Evolutionary conservation across 2,888 invertebrate species (phyloP).

Genomic region (Ceratothoa steindachneri): DNA sequence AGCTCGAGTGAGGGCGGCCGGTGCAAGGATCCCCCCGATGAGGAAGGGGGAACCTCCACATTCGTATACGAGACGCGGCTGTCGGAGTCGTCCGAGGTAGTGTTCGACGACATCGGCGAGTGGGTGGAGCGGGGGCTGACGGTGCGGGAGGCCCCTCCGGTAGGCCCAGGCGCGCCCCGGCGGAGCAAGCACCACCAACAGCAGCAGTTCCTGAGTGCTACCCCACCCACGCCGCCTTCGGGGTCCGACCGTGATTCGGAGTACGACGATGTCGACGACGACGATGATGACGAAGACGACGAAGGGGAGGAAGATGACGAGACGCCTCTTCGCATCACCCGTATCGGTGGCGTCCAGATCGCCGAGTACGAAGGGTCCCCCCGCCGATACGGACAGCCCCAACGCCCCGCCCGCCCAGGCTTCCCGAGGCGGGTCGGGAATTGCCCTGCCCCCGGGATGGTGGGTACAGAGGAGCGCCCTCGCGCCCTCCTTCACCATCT

Average conservation of each 20-base stretch:
- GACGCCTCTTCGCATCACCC: constrained; percentile 50
- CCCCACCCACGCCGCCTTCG: constrained; percentile 40
- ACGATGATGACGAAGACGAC: constrained; percentile 2
- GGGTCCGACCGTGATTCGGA: constrained; percentile 44
- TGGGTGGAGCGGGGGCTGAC: constrained; percentile 70
- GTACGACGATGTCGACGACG: neutral
- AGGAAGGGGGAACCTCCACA: constrained; percentile 28
- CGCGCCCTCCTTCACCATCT: neutral
- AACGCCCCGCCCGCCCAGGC: constrained; percentile 41
- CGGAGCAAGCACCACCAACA: neutral
- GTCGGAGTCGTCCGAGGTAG: constrained; percentile 63
- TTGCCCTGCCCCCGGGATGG: neutral
- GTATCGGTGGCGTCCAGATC: constrained; percentile 81
- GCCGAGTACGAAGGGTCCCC: constrained; percentile 90
- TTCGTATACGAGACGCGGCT: constrained; percentile 66
- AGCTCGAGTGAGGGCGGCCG: constrained; percentile 32
- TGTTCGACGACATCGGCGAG: constrained; percentile 80
- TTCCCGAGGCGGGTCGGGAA: constrained; percentile 39
- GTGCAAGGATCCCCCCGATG: constrained; percentile 19
- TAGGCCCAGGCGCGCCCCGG: constrained; percentile 37
- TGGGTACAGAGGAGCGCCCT: neutral
- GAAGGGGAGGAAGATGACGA: constrained; percentile 18
- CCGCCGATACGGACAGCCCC: constrained; percentile 68
- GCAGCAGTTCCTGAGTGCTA: constrained; percentile 21
- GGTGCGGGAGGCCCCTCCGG: constrained; percentile 35